phyloP scores from a whole-genome alignment of 1,140 invertebrate genomes.

The Drosophila carrolli region DNA sequence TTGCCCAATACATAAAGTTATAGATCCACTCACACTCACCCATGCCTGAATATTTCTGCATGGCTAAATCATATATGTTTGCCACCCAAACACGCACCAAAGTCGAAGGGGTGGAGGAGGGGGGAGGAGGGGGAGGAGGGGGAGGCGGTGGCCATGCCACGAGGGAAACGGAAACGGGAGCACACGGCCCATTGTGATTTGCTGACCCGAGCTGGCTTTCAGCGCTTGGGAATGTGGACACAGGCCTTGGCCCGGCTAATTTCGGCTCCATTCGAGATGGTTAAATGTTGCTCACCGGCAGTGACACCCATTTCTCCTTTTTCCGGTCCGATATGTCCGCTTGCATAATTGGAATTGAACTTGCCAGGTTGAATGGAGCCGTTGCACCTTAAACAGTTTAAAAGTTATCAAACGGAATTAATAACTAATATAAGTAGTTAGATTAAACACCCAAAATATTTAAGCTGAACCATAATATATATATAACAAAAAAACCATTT shows the following conservation, averaged over 20 bases:
- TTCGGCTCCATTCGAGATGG: neutral
- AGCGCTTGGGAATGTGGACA: conserved; percentile 17
- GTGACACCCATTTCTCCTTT: neutral
- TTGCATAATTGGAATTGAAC: neutral
- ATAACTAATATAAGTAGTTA: no score
- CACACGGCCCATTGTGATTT: conserved; percentile 8
- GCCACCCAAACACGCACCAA: conserved; percentile 19
- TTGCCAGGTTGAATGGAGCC: no score
- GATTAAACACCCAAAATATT: no score
- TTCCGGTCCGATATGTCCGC: neutral
- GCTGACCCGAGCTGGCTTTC: conserved; percentile 11
- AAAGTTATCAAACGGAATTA: no score
- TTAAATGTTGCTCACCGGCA: neutral
- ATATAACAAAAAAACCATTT: no score
- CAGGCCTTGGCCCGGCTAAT: neutral
- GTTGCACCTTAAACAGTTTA: no score
- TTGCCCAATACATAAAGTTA: conserved; percentile 21
- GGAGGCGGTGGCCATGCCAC: neutral
- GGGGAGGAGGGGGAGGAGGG: neutral
- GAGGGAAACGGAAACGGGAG: no score
- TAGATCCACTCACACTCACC: neutral
- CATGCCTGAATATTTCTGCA: conserved; percentile 18
- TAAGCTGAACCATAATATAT: no score
- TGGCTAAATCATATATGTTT: conserved; percentile 31
- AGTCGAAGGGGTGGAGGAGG: neutral